Evolutionary conservation across 1,140 invertebrate species (phyloP).

Genomic region (Meloidogyne hapla): DNA sequence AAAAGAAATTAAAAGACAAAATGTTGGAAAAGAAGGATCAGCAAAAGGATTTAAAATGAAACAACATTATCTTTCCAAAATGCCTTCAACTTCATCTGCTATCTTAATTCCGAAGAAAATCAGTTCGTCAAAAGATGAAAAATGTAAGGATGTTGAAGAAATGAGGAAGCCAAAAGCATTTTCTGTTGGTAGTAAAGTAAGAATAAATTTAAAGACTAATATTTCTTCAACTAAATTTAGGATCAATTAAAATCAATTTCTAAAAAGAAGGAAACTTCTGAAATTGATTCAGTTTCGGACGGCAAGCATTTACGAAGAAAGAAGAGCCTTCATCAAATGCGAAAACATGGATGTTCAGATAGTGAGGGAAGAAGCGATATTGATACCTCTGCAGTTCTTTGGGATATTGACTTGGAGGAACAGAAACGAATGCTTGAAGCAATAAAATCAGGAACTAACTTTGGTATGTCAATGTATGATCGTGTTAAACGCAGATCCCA

Average conservation of each 20-base stretch:
- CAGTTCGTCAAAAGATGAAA: not conserved
- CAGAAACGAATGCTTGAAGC: constrained; percentile 24
- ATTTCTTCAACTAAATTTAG: not conserved
- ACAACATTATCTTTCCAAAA: not conserved
- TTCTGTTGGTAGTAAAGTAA: constrained; percentile 1
- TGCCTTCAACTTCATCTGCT: not conserved
- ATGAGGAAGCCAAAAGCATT: not conserved
- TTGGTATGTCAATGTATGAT: constrained; percentile 42
- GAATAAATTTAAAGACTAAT: not conserved
- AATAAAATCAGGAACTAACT: constrained; percentile 31
- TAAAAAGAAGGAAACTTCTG: not conserved
- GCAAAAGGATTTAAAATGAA: not conserved
- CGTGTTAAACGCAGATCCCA: constrained; percentile 39
- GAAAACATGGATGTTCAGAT: constrained; percentile 13
- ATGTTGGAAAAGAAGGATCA: not conserved
- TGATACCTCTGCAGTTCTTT: not conserved
- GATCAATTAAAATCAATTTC: not conserved
- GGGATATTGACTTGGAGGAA: constrained; percentile 35
- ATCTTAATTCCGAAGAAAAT: not conserved
- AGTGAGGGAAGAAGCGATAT: constrained; percentile 6
- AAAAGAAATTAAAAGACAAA: not conserved
- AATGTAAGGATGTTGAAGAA: not conserved
- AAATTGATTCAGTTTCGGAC: constrained; percentile 6
- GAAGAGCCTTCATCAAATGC: constrained; percentile 9
- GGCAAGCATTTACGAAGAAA: constrained; percentile 22